Base-by-base conservation (phyloP, 2,797 vertebrate genomes). In the Xiphorhynchus erythropygius region DNA sequence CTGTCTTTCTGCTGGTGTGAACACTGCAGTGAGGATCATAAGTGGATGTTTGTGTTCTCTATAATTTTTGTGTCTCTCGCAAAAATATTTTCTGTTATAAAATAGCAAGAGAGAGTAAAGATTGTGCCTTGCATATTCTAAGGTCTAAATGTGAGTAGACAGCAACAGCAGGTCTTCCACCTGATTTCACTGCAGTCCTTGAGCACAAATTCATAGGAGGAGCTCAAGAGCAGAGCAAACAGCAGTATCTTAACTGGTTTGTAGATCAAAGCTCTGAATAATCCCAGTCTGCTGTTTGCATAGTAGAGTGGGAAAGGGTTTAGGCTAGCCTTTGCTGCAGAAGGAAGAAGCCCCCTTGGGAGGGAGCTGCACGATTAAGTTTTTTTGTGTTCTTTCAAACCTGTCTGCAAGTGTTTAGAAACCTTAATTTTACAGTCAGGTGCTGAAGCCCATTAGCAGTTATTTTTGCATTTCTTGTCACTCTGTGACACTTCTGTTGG, bases 381-480 rank as follows among this genome's bases (percentile, higher is more conserved):
- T 74, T 81, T 81, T 23, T 90, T 69, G 16, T 18, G 57, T 91
- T 77, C 19, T 71, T 89, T 68, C 28, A 52, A 56, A 56, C 44
- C n/a, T 75, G 11, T 84, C 25, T 64, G 62, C 18, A 78, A 21
- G 62, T 56, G 7, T 65, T 95, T 42, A 52, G 69, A 86, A 75
- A 35, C 27, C n/a, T 32, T 3, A 18, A 11, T 64, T 86, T 87
- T 87, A 27, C 41, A n/a, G 35, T 32, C 46, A 57, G 30, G 6
- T 56, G 23, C 44, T 87, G 68, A 94, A 87, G 82, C 23, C 55
- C 11, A 27, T 50, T 65, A 78, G 60, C 46, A 81, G 57, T 75
- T 94, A 41, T 9, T 88, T 86, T 81, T 22, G 55, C 37, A 55
- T 84, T 84, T 86, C 42, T 90, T 88, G 60, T 80, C 19, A 30